These are phyloP conservation scores for Drosophila malerkotliana DNA, from an alignment of 1,140 invertebrate species.

Conservation along the genomic window DNA sequence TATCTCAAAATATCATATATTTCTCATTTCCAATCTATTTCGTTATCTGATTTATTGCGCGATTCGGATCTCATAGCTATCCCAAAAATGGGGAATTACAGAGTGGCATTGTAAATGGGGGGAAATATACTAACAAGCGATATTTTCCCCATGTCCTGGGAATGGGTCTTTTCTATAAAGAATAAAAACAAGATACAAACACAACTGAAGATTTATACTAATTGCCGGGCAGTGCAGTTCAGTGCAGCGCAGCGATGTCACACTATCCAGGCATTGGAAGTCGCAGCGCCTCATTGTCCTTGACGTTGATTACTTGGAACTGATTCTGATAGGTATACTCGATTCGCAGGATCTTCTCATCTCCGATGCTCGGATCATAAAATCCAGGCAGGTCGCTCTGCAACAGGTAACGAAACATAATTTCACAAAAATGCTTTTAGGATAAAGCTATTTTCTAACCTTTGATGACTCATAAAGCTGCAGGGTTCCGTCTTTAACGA, in stretches of 20 bases:
- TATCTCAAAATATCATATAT: neutral
- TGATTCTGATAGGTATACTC: constrained; percentile 93
- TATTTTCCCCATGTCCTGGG: constrained; percentile 35
- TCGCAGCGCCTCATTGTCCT: constrained; percentile 91
- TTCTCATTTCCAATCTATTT: constrained; percentile 1
- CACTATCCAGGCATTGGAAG: constrained; percentile 90
- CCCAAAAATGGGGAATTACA: constrained; percentile 28
- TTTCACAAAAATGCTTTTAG: neutral
- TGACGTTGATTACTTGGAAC: constrained; percentile 91
- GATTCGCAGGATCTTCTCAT: constrained; percentile 94
- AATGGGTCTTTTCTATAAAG: constrained; percentile 53
- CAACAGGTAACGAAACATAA: neutral
- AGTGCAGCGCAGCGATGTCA: neutral
- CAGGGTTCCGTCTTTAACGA: constrained; percentile 95
- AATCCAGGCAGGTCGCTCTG: constrained; percentile 98
- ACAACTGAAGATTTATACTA: constrained; percentile 75
- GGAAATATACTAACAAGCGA: constrained; percentile 14
- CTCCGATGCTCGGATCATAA: constrained; percentile 97
- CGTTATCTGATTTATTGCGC: constrained; percentile 24
- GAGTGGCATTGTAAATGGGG: constrained; percentile 34
- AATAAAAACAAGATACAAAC: constrained; percentile 73
- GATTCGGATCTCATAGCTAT: constrained; percentile 13
- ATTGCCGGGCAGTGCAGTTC: constrained; percentile 22
- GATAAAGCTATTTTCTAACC: constrained; percentile 85
- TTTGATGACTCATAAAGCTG: constrained; percentile 94